phyloP scores from a whole-genome alignment of 2,888 invertebrate genomes.

The Orgyia antiqua region DNA sequence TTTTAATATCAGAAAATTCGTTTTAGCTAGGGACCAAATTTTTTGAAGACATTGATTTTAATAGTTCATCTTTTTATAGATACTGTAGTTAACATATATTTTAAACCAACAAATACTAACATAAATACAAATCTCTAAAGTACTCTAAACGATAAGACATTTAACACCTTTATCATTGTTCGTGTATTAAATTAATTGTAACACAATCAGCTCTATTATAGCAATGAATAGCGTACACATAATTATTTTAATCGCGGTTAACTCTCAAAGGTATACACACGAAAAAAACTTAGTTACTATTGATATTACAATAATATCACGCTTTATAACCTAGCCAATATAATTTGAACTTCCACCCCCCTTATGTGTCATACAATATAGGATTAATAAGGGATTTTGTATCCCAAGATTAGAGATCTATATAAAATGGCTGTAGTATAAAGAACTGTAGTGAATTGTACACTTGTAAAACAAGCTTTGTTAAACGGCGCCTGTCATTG shows the following conservation, averaged over 20 bases:
- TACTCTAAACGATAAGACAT: too few relatives aligned
- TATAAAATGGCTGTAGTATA: slow-evolving; percentile 61
- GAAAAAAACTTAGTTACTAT: slow-evolving; percentile 71
- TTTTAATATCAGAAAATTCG: too few relatives aligned
- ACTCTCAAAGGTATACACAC: slow-evolving; percentile 61
- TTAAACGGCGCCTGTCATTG: slow-evolving; percentile 72
- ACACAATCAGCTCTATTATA: slow-evolving; percentile 21
- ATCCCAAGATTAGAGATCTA: slow-evolving; percentile 47
- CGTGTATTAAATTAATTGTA: slow-evolving; percentile 21
- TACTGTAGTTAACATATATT: too few relatives aligned
- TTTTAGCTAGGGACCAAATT: too few relatives aligned
- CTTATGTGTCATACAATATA: slow-evolving; percentile 23
- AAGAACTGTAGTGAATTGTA: slow-evolving; percentile 75
- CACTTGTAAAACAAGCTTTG: slow-evolving; percentile 74
- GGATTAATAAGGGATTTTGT: slow-evolving; percentile 28
- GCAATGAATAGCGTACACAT: slow-evolving; percentile 45
- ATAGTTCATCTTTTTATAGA: too few relatives aligned
- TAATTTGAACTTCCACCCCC: slow-evolving; percentile 41
- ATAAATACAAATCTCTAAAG: too few relatives aligned
- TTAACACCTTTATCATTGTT: too few relatives aligned
- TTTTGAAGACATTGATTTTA: too few relatives aligned
- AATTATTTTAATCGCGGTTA: slow-evolving; percentile 64
- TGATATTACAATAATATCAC: slow-evolving; percentile 73
- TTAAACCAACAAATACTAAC: too few relatives aligned
- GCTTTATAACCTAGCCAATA: slow-evolving; percentile 62